These are phyloP conservation scores for Heliocidaris erythrogramma DNA, from an alignment of 35 echinoderm and acorn worm species.

Conservation along the genomic window DNA sequence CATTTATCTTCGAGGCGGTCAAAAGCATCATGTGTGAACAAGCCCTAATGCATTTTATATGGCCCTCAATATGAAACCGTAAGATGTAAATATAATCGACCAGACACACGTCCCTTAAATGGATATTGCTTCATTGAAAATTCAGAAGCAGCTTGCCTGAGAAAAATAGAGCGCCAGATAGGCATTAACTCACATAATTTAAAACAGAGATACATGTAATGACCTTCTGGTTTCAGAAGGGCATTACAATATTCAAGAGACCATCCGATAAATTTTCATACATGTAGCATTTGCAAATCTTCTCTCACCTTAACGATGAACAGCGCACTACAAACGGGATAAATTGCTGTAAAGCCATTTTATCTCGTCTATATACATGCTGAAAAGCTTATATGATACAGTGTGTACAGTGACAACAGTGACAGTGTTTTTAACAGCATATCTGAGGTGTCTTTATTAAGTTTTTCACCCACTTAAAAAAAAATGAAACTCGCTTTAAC, in stretches of 20 bases:
- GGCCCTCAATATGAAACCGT: not conserved
- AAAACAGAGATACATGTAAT: no score
- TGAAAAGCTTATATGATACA: not conserved
- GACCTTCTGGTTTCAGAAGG: no score
- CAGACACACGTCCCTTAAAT: not conserved
- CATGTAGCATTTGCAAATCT: not conserved
- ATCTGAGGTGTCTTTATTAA: no score
- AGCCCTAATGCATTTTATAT: no score
- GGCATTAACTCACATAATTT: no score
- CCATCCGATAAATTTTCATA: not conserved
- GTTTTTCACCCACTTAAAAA: no score
- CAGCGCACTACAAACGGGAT: not conserved
- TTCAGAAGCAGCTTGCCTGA: not conserved
- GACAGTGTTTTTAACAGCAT: no score
- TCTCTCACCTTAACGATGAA: not conserved
- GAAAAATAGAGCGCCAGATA: not conserved
- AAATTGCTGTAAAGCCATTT: not conserved
- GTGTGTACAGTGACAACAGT: no score
- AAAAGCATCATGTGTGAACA: no score
- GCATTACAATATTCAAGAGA: not conserved
- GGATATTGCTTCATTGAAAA: not conserved
- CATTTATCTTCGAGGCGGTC: no score
- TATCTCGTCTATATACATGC: not conserved
- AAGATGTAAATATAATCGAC: not conserved
- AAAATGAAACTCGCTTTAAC: no score